Conservation (phyloP, 2,888 invertebrate species). For the Eumacrocentrus americanus region DNA sequence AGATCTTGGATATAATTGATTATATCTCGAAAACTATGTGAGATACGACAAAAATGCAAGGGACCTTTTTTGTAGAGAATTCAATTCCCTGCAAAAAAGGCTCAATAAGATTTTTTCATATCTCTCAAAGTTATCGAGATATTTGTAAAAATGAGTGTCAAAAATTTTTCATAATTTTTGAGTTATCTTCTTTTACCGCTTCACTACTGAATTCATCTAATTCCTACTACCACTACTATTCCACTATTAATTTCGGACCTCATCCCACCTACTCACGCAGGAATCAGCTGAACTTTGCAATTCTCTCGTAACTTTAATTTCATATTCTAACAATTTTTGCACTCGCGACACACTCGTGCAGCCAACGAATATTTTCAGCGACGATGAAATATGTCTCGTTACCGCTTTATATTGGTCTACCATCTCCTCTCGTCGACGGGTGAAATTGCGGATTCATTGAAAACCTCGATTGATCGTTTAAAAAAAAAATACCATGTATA, state of each 20-base stretch:
- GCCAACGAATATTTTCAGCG: constrained; percentile 12
- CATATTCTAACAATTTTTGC: constrained; percentile 15
- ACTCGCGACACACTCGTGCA: neutral
- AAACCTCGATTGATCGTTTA: constrained; percentile 16
- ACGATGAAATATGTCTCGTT: constrained; percentile 18
- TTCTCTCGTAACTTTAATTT: constrained; percentile 29
- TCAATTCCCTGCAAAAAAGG: too few species aligned
- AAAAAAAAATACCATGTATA: too few species aligned
- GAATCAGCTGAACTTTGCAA: constrained; percentile 24
- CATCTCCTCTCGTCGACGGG: neutral
- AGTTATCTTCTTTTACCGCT: too few species aligned
- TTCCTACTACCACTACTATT: neutral
- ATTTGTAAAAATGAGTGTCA: too few species aligned
- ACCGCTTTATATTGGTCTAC: neutral
- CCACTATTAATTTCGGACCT: constrained; percentile 19
- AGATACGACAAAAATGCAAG: too few species aligned
- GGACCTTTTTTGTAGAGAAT: too few species aligned
- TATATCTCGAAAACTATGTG: too few species aligned
- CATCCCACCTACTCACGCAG: constrained; percentile 9
- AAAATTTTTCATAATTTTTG: too few species aligned
- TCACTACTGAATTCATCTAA: too few species aligned
- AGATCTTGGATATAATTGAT: too few species aligned
- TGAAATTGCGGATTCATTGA: constrained; percentile 14
- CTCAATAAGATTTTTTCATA: too few species aligned
- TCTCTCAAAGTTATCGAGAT: too few species aligned